Evolutionary conservation across 2,797 vertebrate species (phyloP), one percentile per base, ranked within the genome.

Genomic region (Crocodylus rhombifer): DNA sequence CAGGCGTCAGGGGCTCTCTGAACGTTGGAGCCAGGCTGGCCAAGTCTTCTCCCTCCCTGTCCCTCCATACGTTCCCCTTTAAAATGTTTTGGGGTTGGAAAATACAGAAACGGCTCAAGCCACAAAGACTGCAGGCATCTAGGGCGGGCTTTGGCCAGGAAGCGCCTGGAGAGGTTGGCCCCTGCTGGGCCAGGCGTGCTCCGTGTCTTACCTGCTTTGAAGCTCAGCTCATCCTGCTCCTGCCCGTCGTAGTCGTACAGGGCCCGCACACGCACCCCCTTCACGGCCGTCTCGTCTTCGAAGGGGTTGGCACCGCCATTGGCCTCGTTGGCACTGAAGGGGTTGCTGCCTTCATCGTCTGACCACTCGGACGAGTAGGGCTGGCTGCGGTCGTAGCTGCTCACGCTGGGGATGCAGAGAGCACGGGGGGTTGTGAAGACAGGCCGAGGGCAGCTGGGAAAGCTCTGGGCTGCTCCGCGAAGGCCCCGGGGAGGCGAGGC

Each of bases 241-340:
- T 99, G 99, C 93, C 99, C 99, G 0, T 99, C 99, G 0, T 99
- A 99, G 97, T 99, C 99, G 3, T 99, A 99, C 33, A 99, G 98
- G 1, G 99, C 99, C 4, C 99, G 98, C 83, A 99, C 99, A 1
- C 99, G 98, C 84, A 99, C 98, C 0, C 98, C 99, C 95, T 98
- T 98, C 92, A 80, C 95, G 5, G 9, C 88, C 0, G 98, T 94
- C 73, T 99, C 99, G 0, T 99, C 99, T 25, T 99, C 99, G 4
- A 99, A 99, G 36, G 99, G 99, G 97, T 99, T 99, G 86, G 96
- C 51, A 28, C 98, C 98, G 0, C 99, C 99, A 0, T 99, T 99
- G 95, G 99, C 98, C 96, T 99, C 99, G 1, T 95, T 99, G 92
- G 98, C 97, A 4, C 99, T 99, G 96, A 98, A 98, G 5, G 98